phyloP scores from a whole-genome alignment of 1,140 invertebrate genomes.

The Proctacanthus coquilletti region DNA sequence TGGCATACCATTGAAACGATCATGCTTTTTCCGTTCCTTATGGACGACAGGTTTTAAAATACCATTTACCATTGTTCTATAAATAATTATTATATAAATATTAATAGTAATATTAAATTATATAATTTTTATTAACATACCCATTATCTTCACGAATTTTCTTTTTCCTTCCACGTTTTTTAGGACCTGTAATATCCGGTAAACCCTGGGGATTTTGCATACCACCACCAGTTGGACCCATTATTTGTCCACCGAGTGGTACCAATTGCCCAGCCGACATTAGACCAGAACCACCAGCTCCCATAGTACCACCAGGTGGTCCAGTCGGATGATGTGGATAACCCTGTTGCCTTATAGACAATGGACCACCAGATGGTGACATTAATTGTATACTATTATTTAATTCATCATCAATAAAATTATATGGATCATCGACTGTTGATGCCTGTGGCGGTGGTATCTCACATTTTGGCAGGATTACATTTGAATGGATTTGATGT shows the following conservation, averaged over 20 bases:
- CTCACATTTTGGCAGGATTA: slow-evolving; percentile 3
- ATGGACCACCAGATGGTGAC: background rate
- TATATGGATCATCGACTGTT: slow-evolving; percentile 52
- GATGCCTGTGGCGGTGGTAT: background rate
- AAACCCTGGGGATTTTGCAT: slow-evolving; percentile 19
- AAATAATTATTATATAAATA: too few relatives aligned
- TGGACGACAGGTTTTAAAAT: slow-evolving; percentile 40
- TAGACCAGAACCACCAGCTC: background rate
- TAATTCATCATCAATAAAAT: slow-evolving; percentile 59
- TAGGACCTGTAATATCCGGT: slow-evolving; percentile 42
- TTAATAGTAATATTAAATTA: background rate
- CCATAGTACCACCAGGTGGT: background rate
- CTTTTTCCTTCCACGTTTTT: slow-evolving; percentile 68
- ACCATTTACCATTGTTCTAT: slow-evolving; percentile 1
- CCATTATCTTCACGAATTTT: slow-evolving; percentile 46
- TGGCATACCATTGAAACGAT: slow-evolving; percentile 92
- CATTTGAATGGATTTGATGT: slow-evolving; percentile 14
- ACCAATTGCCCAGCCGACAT: background rate
- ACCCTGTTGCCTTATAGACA: background rate
- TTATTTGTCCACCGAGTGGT: background rate
- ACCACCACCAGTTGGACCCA: background rate
- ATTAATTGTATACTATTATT: slow-evolving; percentile 3
- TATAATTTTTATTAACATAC: slow-evolving; percentile 18
- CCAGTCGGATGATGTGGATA: background rate
- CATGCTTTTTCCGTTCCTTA: slow-evolving; percentile 85